Base-by-base conservation (phyloP, 2,888 invertebrate species). In the Coenonympha glycerion region DNA sequence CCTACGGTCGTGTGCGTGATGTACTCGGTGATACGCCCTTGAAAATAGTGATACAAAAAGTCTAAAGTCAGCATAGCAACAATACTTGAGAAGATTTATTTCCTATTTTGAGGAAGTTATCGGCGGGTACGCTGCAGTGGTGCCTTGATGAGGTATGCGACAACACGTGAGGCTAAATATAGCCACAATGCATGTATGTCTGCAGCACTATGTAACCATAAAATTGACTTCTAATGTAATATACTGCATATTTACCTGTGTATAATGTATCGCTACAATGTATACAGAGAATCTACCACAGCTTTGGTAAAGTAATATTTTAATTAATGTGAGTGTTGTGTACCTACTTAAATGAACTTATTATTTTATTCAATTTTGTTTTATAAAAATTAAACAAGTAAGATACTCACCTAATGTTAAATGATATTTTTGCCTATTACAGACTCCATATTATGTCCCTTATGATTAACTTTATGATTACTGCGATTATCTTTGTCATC, bases 1-100 rank as follows among this genome's bases (percentile, higher is more conserved):
- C 45, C 18, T 21, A 21, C 9, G 15, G 41, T 45, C 42, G 63
- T 58, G 61, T 66, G 64, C 62, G 53, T 58, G 59, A 60, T 57
- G 67, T 64, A 66, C 64, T 62, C 63, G 71, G 68, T 73, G 68
- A 71, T 71, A 76, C 81, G 85, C 81, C 83, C 85, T 84, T 85
- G 86, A 84, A 81, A 82, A 77, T 68, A 60, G 75, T 76, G 76
- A 74, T 71, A 68, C 75, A 76, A 74, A 74, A 81, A 82, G 71
- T 76, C 75, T 76, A 68, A 75, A 79, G 77, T 81, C 80, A 79
- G 86, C 86, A 80, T 86, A 85, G 86, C 84, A 86, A 86, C 86
- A 86, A 77, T 71, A 69, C 68, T 79, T 73, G 66, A 67, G 71
- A 70, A 67, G 64, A 56, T 73, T 68, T 63, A 73, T 68, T 69